Base-by-base conservation (phyloP, 2,113 vertebrate genomes). In the Perca fluviatilis region DNA sequence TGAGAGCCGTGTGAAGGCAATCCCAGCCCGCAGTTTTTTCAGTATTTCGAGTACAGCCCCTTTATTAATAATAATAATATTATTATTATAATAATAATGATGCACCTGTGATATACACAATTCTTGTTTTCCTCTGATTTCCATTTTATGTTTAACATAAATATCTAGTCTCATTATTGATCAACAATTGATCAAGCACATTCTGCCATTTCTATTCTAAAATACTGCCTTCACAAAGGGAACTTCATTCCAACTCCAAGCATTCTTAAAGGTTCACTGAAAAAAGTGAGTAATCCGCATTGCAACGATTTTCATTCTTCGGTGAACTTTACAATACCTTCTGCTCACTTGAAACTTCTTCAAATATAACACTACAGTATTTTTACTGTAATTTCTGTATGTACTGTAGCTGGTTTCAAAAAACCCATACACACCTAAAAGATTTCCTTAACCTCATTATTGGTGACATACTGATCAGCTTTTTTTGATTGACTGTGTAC, bases 141-240 rank as follows among this genome's bases (percentile, higher is more conserved):
- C 33, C 23, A 21, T 77, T 83, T 85, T 87, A 90, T 88, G 85
- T 85, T 80, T 83, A 86, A 85, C 79, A 89, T 86, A 89, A 90
- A 89, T 75, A 88, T 56, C 47, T 73, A 50, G 40, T 51, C 60
- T 85, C 62, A 15, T 75, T 79, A 75, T 57, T 70, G 80, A 86
- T 84, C 78, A 77, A 77, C 21, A 78, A 78, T 49, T 61, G 65
- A 87, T 90, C 84, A 86, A 79, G 78, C 33, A 61, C 53, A 62
- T 74, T 51, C 47, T 61, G 40, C 50, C 63, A 4, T 56, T 66
- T 77, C 51, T 2, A 51, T 18, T 50, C n/a, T 25, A 61, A 79
- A 88, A 76, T 71, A 77, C 79, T 71, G 63, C 66, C 21, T 73
- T 77, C 27, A 66, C 56, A 54, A 4, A 40, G 33, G 7, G 19